Evolutionary conservation across 1,140 invertebrate genomes (phyloP).

Genomic region (Bombus waltoni): DNA sequence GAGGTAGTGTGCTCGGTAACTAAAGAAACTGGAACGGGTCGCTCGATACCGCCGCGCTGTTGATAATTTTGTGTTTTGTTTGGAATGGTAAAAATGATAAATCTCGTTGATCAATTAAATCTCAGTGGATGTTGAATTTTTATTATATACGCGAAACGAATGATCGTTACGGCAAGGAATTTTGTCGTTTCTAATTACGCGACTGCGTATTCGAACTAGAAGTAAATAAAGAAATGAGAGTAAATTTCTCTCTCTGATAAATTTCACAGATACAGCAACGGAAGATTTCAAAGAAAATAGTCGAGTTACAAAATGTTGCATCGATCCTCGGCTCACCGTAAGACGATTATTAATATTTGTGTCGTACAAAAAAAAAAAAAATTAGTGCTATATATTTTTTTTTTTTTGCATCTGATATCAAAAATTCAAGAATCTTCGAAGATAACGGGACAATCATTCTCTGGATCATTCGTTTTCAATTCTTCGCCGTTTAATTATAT

Average conservation of each 20-base stretch:
- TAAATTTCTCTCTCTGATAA: no score
- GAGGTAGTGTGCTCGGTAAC: background rate
- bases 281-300: no score
- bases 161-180: no score
- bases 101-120: background rate
- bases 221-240: no score
- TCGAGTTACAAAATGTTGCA: no score
- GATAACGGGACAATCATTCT: background rate
- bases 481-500: background rate
- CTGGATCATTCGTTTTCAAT: background rate
- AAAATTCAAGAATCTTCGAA: background rate
- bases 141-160: no score
- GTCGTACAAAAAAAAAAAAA: background rate
- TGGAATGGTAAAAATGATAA: background rate
- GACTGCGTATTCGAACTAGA: no score
- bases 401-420: background rate
- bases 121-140: no score
- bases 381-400: background rate
- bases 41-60: constrained; percentile 61
- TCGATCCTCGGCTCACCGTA: no score
- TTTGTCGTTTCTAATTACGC: no score
- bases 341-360: background rate
- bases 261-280: no score
- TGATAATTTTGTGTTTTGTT: background rate
- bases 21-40: constrained; percentile 69